These are phyloP conservation scores for Timandra comae DNA, from an alignment of 2,888 invertebrate genomes.

Conservation along the genomic window DNA sequence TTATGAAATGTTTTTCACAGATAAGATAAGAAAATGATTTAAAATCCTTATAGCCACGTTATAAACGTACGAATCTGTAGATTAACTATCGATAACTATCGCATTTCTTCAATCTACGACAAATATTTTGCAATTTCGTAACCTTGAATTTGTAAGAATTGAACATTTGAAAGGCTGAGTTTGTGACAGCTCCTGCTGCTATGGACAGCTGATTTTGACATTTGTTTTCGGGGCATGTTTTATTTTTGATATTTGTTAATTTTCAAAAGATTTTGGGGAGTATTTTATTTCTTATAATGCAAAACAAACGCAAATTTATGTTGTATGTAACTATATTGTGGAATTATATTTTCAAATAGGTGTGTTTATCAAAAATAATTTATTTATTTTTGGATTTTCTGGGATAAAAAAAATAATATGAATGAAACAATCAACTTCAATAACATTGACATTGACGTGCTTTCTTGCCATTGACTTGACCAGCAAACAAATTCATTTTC, in stretches of 20 bases:
- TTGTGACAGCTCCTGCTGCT: conserved; percentile 19
- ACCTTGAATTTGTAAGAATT: conserved; percentile 29
- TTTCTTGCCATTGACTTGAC: background rate
- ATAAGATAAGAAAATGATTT: background rate
- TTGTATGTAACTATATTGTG: too few relatives aligned
- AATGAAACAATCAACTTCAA: conserved; percentile 31
- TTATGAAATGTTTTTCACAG: conserved; percentile 28
- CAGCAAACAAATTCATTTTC: background rate
- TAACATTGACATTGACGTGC: background rate
- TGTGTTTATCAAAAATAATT: too few relatives aligned
- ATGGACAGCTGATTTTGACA: conserved; percentile 44
- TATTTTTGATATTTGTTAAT: conserved; percentile 9
- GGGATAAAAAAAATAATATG: too few relatives aligned
- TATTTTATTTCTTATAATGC: too few relatives aligned
- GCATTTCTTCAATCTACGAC: conserved; percentile 51
- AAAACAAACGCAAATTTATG: too few relatives aligned
- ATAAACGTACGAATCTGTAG: conserved; percentile 31
- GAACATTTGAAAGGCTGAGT: conserved; percentile 45
- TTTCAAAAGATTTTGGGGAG: background rate
- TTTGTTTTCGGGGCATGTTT: conserved; percentile 28
- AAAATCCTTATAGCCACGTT: conserved; percentile 4
- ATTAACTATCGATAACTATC: conserved; percentile 46
- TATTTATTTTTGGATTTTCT: too few relatives aligned
- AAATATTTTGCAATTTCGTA: conserved; percentile 22
- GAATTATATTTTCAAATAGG: too few relatives aligned